Percentiles rank a stretch among this genome's conserved stretches.
Conservation (phyloP, 2,888 invertebrate genomes). For the Andrena trimmerana region DNA sequence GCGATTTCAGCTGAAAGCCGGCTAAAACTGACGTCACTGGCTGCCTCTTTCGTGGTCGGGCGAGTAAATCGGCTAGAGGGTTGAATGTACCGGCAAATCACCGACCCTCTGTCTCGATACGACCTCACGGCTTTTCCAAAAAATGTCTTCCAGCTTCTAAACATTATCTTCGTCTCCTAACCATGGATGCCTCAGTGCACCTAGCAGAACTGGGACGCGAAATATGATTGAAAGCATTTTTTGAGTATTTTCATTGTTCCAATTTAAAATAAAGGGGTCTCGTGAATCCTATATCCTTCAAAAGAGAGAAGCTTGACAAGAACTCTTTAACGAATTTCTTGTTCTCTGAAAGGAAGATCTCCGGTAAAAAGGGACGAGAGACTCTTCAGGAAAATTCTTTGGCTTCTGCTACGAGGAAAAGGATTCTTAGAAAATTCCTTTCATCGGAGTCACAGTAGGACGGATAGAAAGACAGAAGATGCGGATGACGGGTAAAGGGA, state of each 20-base stretch:
- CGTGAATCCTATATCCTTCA: neutral
- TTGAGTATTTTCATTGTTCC: neutral
- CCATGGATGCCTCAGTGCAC: neutral
- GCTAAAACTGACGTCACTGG: conserved; percentile 20
- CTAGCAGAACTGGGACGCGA: too few species aligned
- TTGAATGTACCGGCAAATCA: conserved; percentile 4
- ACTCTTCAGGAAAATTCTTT: conserved; percentile 2
- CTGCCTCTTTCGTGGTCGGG: conserved; percentile 11
- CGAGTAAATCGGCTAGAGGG: conserved; percentile 41
- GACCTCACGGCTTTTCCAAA: neutral
- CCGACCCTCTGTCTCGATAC: neutral
- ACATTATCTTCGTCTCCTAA: neutral
- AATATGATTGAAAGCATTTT: neutral
- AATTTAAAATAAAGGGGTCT: neutral
- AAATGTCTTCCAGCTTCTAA: neutral
- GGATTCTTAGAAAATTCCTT: conserved; percentile 1
- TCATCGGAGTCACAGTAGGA: neutral
- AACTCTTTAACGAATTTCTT: conserved; percentile 8
- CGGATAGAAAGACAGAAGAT: neutral
- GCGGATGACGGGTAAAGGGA: neutral
- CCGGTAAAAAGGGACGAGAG: neutral
- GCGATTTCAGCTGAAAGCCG: conserved; percentile 37
- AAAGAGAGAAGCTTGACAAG: neutral
- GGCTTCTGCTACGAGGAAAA: neutral
- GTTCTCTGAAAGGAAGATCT: neutral